Evolutionary conservation across 2,888 invertebrate genomes (phyloP), one percentile per base, ranked within the genome.

Genomic region (Idaea dimidiata): DNA sequence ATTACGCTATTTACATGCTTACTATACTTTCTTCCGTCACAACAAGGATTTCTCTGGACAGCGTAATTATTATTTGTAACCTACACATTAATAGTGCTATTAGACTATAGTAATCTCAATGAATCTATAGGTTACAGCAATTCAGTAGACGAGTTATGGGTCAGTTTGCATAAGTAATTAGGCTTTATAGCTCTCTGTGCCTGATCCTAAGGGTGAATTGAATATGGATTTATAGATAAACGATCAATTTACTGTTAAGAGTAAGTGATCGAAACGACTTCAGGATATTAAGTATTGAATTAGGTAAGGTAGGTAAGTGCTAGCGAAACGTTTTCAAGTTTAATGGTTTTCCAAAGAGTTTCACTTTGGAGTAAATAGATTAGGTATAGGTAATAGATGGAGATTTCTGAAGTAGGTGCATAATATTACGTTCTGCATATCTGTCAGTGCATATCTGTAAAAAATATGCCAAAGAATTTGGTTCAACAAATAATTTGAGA

Each of bases 121-220:
- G 10, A 10, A 43, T 43, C 43, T 43, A 43, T 14, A 43, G 3
- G 43, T 67, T 33, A 60, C 58, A 63, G 63, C 62, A 56, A 68
- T 66, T 64, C 43, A 18, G 58, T 62, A 65, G 66, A 66, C 61
- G 53, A 60, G 66, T 68, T 70, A 65, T 64, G 60, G 62, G 57
- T 59, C 61, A 53, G 66, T 67, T 70, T 67, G 68, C 68, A 68
- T 70, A 66, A 62, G 64, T 68, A 64, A 70, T 70, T 63, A 68
- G 61, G 58, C 54, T 66, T 66, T 62, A 66, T 57, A 64, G 59
- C 43, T 43, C 43, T 43, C 43, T 43, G 43, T 43, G 10, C 43
- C 43, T 43, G 43, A 43, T 43, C 43, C 43, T 43, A 14, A 14
- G 43, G 43, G 43, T 43, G 43, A 43, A 17, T 55, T 55, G 54